Evolutionary conservation across 2,888 invertebrate genomes (phyloP), one percentile per base, ranked within the genome.

Genomic region (Bombyx huttoni): DNA sequence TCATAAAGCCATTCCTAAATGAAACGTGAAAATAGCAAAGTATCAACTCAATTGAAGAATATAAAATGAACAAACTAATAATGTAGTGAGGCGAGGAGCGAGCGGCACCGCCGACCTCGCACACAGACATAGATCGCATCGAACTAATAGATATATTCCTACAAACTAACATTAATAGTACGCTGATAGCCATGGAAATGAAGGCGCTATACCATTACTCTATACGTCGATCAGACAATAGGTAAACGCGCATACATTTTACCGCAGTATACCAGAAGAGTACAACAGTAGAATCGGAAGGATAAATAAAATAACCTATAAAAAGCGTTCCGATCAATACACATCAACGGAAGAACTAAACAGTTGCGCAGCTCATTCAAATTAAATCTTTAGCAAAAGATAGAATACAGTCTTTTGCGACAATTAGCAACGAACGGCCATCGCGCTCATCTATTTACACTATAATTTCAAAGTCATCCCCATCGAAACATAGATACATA

Each of bases 401-500:
- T 86, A 87, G 87, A 85, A 73, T 75, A 84, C 76, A 87, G 86
- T 86, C 82, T 85, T 87, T 84, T 82, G 89, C 88, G 85, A 89
- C 88, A 89, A 69, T 82, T 79, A 87, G 87, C 88, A 87, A 86
- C 87, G 88, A 86, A 84, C 88, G 88, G 88, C 87, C 88, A 87
- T 85, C 83, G 87, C 87, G 86, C 88, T 75, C 75, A 69, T 82
- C 87, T 89, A 87, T 88, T 76, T 86, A 87, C 87, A 88, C 86
- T 87, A 88, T 84, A 61, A 69, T 75, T 68, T 80, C 69, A 78
- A 78, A 80, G 68, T 83, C 86, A 87, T 80, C 88, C 88, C 87
- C 87, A 87, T 86, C 79, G 87, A 87, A 85, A 88, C 86, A 89
- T 83, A 87, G 82, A 88, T 77, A 86, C 84, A 88, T 81, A 86